phyloP scores from a whole-genome alignment of 2,113 vertebrate genomes.

The Laticauda laticaudata region DNA sequence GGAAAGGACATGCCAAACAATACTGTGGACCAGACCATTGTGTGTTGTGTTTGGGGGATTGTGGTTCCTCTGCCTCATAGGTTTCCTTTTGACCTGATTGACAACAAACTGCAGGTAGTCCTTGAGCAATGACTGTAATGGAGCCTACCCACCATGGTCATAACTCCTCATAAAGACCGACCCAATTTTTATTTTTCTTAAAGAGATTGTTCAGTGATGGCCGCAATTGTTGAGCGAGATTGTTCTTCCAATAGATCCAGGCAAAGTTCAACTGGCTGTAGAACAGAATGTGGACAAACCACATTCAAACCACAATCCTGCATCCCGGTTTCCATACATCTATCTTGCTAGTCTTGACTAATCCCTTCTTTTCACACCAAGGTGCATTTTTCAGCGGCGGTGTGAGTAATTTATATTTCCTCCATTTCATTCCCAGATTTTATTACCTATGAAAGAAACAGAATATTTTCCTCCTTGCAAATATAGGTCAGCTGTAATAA shows the following conservation, averaged over 20 bases:
- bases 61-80: neutral
- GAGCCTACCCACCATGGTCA: neutral
- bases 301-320: neutral
- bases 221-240: neutral
- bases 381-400: neutral
- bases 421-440: slow-evolving; percentile 15
- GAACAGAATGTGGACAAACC: neutral
- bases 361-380: slow-evolving; percentile 20
- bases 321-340: slow-evolving; percentile 12
- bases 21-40: no score
- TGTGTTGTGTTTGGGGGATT: neutral
- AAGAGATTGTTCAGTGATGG: neutral
- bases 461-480: slow-evolving; percentile 42
- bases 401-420: slow-evolving; percentile 35
- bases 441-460: slow-evolving; percentile 56
- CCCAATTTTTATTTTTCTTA: neutral
- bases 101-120: neutral
- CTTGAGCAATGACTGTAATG: neutral
- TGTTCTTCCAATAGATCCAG: neutral
- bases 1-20: no score
- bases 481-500: slow-evolving; percentile 73
- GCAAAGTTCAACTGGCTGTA: neutral
- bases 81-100: neutral
- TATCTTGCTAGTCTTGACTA: slow-evolving; percentile 30
- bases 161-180: neutral